phyloP scores from a whole-genome alignment of 2,113 vertebrate species.

The Ceyx cyanopectus region DNA sequence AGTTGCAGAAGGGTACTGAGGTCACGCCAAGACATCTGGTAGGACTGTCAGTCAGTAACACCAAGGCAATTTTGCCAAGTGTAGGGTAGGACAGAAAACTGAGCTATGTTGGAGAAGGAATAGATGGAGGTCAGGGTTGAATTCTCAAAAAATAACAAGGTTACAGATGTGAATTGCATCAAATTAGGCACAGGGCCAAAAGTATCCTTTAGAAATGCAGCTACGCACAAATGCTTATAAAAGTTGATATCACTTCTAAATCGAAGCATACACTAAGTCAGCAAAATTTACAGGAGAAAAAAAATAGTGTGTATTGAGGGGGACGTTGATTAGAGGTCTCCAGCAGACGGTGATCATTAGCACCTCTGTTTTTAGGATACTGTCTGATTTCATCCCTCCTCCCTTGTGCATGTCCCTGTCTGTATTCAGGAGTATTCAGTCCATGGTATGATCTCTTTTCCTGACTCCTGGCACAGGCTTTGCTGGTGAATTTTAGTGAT shows the following conservation, averaged over 20 bases:
- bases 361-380: background rate
- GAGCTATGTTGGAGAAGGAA: background rate
- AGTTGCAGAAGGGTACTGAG: slow-evolving; percentile 12
- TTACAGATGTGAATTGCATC: background rate
- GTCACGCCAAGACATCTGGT: slow-evolving; percentile 43
- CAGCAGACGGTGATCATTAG: background rate
- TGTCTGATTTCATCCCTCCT: background rate
- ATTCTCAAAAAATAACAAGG: background rate
- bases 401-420: rapidly evolving
- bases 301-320: background rate
- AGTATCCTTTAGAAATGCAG: background rate
- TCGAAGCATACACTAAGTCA: background rate
- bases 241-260: background rate
- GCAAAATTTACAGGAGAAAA: background rate
- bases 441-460: background rate
- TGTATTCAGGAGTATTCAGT: background rate
- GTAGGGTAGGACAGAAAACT: background rate
- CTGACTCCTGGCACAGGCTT: background rate
- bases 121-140: background rate
- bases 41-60: slow-evolving; percentile 14
- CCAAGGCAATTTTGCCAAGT: background rate
- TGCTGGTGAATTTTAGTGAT: background rate
- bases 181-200: background rate
- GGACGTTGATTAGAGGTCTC: background rate
- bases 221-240: background rate